These are phyloP conservation scores for Halcyon badia DNA, from an alignment of 2,797 vertebrate species.

Conservation along the genomic window DNA sequence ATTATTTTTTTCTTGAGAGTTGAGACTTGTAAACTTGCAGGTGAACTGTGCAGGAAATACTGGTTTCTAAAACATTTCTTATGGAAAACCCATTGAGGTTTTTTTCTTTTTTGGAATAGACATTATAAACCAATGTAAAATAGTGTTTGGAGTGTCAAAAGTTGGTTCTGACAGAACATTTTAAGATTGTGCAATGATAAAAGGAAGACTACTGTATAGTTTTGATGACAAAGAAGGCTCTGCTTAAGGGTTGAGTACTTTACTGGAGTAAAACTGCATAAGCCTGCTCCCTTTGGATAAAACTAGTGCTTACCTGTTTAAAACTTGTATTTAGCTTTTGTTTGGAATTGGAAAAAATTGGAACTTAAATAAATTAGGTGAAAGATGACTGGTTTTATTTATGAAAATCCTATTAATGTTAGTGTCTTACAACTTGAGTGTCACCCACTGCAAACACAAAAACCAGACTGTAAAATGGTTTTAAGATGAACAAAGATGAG, in stretches of 20 bases:
- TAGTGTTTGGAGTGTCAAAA: constrained; percentile 80
- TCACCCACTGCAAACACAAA: background rate
- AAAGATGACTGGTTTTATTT: constrained; percentile 69
- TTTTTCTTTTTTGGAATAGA: constrained; percentile 74
- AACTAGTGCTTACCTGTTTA: constrained; percentile 88
- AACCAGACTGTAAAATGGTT: background rate
- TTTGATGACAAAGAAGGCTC: constrained; percentile 87
- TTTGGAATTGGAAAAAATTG: constrained; percentile 88
- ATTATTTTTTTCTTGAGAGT: constrained; percentile 79
- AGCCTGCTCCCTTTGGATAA: constrained; percentile 89
- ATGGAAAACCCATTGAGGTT: constrained; percentile 70
- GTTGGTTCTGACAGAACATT: constrained; percentile 80
- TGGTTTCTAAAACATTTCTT: constrained; percentile 82
- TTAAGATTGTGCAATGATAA: constrained; percentile 84
- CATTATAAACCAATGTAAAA: constrained; percentile 79
- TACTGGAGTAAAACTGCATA: constrained; percentile 88
- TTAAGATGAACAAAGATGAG: background rate
- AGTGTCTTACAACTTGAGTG: background rate
- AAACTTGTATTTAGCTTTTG: constrained; percentile 89
- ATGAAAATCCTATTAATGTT: background rate
- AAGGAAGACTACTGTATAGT: constrained; percentile 89
- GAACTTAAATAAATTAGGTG: constrained; percentile 89
- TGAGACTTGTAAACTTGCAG: constrained; percentile 80
- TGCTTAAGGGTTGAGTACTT: constrained; percentile 85
- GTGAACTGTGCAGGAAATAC: constrained; percentile 83